These are phyloP conservation scores for Agelastica alni DNA, from an alignment of 2,888 invertebrate genomes.

Conservation along the genomic window DNA sequence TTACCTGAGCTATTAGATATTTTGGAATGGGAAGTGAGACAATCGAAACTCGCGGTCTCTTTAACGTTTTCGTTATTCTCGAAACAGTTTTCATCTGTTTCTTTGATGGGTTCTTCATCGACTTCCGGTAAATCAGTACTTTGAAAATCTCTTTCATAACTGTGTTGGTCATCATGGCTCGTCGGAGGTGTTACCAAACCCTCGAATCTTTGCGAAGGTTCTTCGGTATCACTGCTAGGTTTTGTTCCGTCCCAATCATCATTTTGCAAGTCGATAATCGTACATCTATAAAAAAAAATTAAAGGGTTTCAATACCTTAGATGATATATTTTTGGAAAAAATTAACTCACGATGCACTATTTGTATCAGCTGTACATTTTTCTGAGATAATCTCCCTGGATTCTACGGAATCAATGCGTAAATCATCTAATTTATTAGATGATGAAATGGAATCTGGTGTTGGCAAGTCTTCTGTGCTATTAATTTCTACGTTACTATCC, in stretches of 20 bases:
- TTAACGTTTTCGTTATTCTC: background rate
- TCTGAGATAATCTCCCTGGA: slow-evolving; percentile 12
- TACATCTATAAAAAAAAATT: background rate
- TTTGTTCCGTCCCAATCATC: background rate
- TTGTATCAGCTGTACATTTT: no score
- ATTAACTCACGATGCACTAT: no score
- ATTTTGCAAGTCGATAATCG: background rate
- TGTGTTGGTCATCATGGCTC: slow-evolving; percentile 29
- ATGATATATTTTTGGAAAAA: no score
- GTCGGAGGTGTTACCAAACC: slow-evolving; percentile 36
- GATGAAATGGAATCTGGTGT: background rate
- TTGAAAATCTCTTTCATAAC: slow-evolving; percentile 26
- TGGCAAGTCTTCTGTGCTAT: background rate
- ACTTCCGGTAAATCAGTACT: no score
- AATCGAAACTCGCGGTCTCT: background rate
- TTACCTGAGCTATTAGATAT: background rate
- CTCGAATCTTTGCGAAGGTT: slow-evolving; percentile 12
- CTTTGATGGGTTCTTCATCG: no score
- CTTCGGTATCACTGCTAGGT: background rate
- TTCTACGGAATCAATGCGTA: slow-evolving; percentile 8
- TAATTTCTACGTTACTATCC: slow-evolving; percentile 8
- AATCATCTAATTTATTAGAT: background rate
- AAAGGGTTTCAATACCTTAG: no score
- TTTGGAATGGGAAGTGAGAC: background rate
- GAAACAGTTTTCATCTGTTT: background rate